A percentile compares a stretch with the other conserved stretches of the same genome.
Evolutionary conservation across 2,797 vertebrate genomes (phyloP).

Genomic region (Tarsius wallacei): DNA sequence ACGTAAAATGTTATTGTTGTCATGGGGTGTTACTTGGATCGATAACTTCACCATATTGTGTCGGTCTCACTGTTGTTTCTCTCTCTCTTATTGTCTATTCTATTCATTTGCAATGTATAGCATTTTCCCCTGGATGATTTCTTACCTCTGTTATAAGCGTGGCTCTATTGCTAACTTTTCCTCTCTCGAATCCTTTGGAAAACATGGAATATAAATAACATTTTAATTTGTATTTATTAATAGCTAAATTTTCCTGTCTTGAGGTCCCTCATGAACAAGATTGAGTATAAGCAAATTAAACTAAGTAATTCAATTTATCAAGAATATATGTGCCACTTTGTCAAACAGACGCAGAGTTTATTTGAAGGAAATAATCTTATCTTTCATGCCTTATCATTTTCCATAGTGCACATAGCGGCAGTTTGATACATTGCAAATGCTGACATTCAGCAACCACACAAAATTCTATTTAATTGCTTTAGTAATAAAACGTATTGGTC

Average conservation of each 20-base stretch:
- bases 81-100: not conserved
- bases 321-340: constrained; percentile 3
- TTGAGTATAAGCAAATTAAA: not conserved
- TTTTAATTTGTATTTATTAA: constrained; percentile 59
- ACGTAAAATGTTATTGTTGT: not conserved
- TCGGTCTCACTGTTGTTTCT: not conserved
- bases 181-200: not conserved
- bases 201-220: not conserved
- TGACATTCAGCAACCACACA: constrained; percentile 20
- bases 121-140: not conserved
- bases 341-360: not conserved
- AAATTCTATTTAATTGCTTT: constrained; percentile 56
- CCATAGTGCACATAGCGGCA: not conserved
- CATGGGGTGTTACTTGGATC: not conserved
- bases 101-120: not conserved
- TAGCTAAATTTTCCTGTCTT: not conserved
- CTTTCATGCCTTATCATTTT: constrained; percentile 54
- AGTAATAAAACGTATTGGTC: constrained; percentile 27
- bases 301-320: constrained; percentile 45
- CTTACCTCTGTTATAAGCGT: not conserved
- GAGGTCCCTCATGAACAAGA: not conserved
- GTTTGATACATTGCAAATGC: constrained; percentile 20
- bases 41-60: not conserved
- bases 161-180: not conserved
- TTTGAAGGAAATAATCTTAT: not conserved